Conservation (phyloP, 2,797 vertebrate genomes). For the Menidia menidia region DNA sequence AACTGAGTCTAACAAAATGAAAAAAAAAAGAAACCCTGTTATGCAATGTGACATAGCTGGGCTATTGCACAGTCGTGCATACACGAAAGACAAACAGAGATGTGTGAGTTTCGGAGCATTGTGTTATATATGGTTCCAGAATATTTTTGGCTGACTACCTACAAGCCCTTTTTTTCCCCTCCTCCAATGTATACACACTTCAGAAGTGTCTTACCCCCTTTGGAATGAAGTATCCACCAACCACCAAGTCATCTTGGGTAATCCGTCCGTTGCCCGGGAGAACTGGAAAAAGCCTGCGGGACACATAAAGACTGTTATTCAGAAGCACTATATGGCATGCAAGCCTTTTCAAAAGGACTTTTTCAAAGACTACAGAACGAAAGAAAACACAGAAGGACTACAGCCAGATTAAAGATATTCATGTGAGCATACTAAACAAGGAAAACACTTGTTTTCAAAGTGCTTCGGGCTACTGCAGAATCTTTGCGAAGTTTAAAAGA, state of each 20-base stretch:
- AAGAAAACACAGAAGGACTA: conserved; percentile 4
- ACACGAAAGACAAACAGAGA: conserved; percentile 29
- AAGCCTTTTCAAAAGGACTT: conserved; percentile 26
- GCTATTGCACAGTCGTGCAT: conserved; percentile 31
- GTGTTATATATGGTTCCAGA: conserved; percentile 53
- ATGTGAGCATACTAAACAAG: conserved; percentile 2
- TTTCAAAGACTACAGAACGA: conserved; percentile 6
- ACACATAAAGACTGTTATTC: conserved; percentile 68
- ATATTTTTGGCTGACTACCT: conserved; percentile 44
- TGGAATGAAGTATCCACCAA: conserved; percentile 93
- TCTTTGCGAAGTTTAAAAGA: no score
- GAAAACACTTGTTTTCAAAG: neutral
- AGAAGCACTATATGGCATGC: conserved; percentile 34
- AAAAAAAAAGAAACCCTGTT: conserved; percentile 12
- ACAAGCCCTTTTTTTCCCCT: conserved; percentile 28
- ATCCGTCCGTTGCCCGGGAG: conserved; percentile 92
- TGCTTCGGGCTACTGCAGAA: no score
- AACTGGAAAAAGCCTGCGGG: conserved; percentile 90
- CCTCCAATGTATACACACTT: conserved; percentile 28
- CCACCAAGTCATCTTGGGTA: conserved; percentile 90
- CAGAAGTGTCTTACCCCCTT: conserved; percentile 87
- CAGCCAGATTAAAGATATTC: neutral
- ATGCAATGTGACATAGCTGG: conserved; percentile 55
- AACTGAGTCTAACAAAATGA: conserved; percentile 86
- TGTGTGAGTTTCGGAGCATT: conserved; percentile 63